These are phyloP conservation scores for Aphelenchoides bicaudatus DNA, from an alignment of 2,888 invertebrate genomes.

Conservation along the genomic window DNA sequence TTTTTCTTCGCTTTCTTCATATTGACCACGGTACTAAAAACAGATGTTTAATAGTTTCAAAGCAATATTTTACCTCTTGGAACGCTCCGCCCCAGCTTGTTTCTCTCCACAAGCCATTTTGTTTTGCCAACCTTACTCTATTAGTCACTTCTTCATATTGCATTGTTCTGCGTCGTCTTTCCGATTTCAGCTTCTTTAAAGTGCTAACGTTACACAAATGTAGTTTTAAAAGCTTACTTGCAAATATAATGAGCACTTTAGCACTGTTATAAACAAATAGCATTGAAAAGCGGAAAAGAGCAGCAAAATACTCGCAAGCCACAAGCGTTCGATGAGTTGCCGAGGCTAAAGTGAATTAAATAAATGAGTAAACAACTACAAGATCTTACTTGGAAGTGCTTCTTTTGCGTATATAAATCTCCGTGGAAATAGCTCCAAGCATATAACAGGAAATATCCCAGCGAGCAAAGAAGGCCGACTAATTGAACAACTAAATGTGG, in stretches of 20 bases:
- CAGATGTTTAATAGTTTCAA: neutral
- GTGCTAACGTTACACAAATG: neutral
- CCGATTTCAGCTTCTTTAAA: conserved; percentile 44
- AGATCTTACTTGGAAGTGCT: conserved; percentile 38
- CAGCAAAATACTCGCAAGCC: conserved; percentile 51
- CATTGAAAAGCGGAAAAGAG: conserved; percentile 49
- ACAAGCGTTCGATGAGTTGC: conserved; percentile 54
- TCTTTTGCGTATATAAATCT: conserved; percentile 45
- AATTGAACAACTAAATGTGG: conserved; percentile 52
- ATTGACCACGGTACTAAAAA: conserved; percentile 52
- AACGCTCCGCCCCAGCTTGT: conserved; percentile 56
- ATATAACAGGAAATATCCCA: conserved; percentile 52
- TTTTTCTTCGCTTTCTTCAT: conserved; percentile 42
- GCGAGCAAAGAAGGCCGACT: conserved; percentile 46
- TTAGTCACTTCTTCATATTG: conserved; percentile 52
- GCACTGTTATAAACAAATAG: conserved; percentile 53
- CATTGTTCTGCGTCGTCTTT: conserved; percentile 40
- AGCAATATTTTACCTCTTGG: conserved; percentile 38
- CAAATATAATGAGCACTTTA: conserved; percentile 51
- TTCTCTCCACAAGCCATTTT: conserved; percentile 55
- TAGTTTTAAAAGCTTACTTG: conserved; percentile 32
- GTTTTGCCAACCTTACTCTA: conserved; percentile 53
- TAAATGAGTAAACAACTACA: conserved; percentile 25
- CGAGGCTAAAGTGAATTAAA: conserved; percentile 42
- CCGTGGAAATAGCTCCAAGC: conserved; percentile 57